Evolutionary conservation across 2,888 invertebrate genomes (phyloP).

Genomic region (Clepsis dumicolana): DNA sequence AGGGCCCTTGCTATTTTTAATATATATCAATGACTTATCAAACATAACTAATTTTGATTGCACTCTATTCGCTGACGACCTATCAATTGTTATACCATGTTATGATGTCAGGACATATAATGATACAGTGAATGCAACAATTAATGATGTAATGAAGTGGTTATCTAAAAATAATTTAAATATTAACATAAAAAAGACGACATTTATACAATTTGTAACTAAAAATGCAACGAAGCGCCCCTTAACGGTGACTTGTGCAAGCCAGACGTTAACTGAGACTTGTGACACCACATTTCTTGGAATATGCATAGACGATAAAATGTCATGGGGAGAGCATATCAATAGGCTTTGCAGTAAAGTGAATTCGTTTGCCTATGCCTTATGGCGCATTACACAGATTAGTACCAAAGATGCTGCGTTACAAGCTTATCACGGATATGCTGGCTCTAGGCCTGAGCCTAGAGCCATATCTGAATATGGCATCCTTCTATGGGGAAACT

Average conservation of each 20-base stretch:
- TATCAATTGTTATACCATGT: slow-evolving; percentile 9
- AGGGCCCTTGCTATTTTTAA: no score
- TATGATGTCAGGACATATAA: slow-evolving; percentile 1
- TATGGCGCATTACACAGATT: no score
- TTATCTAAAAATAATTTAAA: not conserved
- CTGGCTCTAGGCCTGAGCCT: no score
- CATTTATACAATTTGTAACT: slow-evolving; percentile 9
- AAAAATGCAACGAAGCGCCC: not conserved
- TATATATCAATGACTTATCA: no score
- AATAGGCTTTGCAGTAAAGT: not conserved
- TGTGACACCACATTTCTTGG: not conserved
- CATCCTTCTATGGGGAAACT: no score
- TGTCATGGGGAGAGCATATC: not conserved
- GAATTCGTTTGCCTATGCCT: not conserved
- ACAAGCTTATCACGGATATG: no score
- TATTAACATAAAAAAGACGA: not conserved
- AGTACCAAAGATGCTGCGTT: no score
- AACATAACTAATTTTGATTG: no score
- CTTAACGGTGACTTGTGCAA: not conserved
- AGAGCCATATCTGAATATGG: no score
- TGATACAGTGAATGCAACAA: not conserved
- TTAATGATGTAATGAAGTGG: not conserved
- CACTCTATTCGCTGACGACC: not conserved
- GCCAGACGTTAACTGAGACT: not conserved
- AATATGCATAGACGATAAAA: no score